Percentiles rank a stretch among this genome's conserved stretches.
phyloP scores from a whole-genome alignment of 2,797 vertebrate genomes.

The Karalla daura region DNA sequence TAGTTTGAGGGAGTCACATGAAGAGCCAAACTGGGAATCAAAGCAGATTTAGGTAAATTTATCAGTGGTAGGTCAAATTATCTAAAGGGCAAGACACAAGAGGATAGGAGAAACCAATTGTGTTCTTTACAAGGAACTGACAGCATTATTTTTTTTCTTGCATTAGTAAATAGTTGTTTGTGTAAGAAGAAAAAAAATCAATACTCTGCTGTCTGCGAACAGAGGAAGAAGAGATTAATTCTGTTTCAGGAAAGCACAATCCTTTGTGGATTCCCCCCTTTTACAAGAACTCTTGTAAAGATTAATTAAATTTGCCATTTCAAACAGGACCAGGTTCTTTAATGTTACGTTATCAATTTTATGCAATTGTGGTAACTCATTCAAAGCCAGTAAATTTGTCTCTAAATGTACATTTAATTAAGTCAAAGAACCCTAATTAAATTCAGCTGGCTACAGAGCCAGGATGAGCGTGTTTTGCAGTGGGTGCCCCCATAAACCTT shows the following conservation, averaged over 20 bases:
- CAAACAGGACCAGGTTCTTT: conserved; percentile 45
- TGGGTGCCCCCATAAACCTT: conserved; percentile 40
- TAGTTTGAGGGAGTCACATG: not conserved
- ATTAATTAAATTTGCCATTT: conserved; percentile 56
- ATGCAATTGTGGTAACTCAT: conserved; percentile 53
- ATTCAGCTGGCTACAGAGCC: conserved; percentile 53
- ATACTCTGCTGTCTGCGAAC: conserved; percentile 21
- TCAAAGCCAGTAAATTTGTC: conserved; percentile 52
- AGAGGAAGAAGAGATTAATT: conserved; percentile 21
- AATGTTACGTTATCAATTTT: conserved; percentile 45
- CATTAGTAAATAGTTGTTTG: conserved; percentile 33
- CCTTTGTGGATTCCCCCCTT: conserved; percentile 23
- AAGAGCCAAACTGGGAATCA: conserved; percentile 34
- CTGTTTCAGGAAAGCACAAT: conserved; percentile 10
- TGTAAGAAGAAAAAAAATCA: conserved; percentile 38
- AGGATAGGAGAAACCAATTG: conserved; percentile 5
- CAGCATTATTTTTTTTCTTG: not conserved
- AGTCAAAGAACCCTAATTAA: conserved; percentile 75
- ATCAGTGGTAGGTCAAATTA: conserved; percentile 33
- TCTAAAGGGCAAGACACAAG: conserved; percentile 37
- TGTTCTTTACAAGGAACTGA: conserved; percentile 32
- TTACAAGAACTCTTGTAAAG: conserved; percentile 26
- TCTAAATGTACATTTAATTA: conserved; percentile 74
- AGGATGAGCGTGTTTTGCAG: conserved; percentile 42
- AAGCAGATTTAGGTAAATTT: conserved; percentile 36